Evolutionary conservation across 2,113 vertebrate genomes (phyloP).

Genomic region (Atrichornis clamosus): DNA sequence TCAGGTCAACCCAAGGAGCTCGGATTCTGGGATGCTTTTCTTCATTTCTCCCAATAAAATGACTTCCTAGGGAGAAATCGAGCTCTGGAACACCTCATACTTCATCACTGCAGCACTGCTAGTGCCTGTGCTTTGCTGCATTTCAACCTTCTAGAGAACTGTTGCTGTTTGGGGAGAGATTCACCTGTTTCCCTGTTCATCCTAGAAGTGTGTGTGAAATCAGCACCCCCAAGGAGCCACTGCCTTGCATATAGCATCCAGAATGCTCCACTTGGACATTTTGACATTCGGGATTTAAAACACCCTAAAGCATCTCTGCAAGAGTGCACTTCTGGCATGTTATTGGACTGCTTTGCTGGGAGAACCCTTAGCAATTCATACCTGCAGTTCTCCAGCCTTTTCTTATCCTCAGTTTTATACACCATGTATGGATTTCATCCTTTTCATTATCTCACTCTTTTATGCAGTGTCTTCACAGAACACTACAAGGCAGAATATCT

Average conservation of each 20-base stretch:
- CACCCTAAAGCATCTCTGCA: neutral
- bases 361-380: neutral
- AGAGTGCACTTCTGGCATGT: neutral
- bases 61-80: neutral
- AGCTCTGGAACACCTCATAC: neutral
- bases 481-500: neutral
- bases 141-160: neutral
- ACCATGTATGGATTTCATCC: neutral
- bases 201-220: fast-evolving
- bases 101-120: neutral
- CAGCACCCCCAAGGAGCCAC: neutral
- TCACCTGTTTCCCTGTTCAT: neutral
- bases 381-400: neutral
- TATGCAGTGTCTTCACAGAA: neutral
- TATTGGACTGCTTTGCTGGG: neutral
- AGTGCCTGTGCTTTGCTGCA: neutral
- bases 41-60: neutral
- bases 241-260: neutral
- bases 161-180: neutral
- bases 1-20: neutral
- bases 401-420: neutral
- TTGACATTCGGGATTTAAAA: neutral
- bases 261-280: fast-evolving
- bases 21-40: neutral
- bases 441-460: neutral